Percentiles rank a stretch among this genome's conserved stretches.
Evolutionary conservation across 2,888 invertebrate species (phyloP).

Genomic region (Meliscaeva auricollis): DNA sequence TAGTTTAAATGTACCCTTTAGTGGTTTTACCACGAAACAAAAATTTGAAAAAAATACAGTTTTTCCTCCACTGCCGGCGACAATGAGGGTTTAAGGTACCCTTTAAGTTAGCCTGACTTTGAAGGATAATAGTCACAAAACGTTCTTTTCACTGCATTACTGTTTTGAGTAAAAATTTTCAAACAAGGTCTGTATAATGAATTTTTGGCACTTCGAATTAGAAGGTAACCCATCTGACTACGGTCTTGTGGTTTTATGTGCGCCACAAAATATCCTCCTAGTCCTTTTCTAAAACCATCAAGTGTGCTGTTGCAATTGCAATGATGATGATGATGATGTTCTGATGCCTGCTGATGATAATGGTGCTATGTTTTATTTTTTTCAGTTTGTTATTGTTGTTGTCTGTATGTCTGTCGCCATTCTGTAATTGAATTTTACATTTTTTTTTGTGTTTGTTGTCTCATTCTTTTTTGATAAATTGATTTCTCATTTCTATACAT

Average conservation of each 20-base stretch:
- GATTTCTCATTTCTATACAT: slow-evolving; percentile 16
- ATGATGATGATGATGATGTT: slow-evolving; percentile 33
- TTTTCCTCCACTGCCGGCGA: no score
- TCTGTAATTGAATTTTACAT: slow-evolving; percentile 26
- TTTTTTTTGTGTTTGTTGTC: background rate
- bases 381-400: background rate
- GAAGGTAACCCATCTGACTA: no score
- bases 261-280: background rate
- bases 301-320: slow-evolving; percentile 25
- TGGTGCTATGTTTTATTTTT: background rate
- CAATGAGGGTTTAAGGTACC: no score
- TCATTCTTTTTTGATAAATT: slow-evolving; percentile 27
- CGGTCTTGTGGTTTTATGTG: background rate
- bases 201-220: no score
- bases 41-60: no score
- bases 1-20: no score
- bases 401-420: slow-evolving; percentile 7
- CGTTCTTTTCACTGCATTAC: no score
- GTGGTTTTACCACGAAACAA: no score
- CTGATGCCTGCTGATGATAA: slow-evolving; percentile 24
- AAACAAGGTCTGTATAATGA: no score
- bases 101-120: no score
- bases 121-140: no score
- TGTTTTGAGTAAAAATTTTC: no score
- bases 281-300: slow-evolving; percentile 19